These are phyloP conservation scores for Conus betulinus DNA, from an alignment of 1,140 invertebrate genomes.

Conservation along the genomic window DNA sequence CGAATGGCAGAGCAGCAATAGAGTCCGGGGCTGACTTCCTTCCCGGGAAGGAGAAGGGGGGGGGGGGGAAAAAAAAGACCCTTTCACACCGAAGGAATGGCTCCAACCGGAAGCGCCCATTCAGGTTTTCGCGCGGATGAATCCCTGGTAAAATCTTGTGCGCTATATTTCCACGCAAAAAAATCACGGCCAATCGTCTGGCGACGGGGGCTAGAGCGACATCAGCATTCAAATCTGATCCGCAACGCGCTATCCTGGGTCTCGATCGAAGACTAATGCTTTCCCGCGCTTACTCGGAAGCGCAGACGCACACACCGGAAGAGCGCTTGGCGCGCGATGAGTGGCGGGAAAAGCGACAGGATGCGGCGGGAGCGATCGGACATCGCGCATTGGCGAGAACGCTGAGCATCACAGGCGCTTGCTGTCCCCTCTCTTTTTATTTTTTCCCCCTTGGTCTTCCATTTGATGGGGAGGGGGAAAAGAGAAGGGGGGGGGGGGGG, in stretches of 20 bases:
- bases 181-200: slow-evolving; percentile 18
- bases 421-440: background rate
- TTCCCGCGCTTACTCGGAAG: slow-evolving; percentile 39
- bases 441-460: background rate
- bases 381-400: slow-evolving; percentile 28
- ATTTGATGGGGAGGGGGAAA: background rate
- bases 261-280: slow-evolving; percentile 25
- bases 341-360: slow-evolving; percentile 35
- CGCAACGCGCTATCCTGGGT: background rate
- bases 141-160: slow-evolving; percentile 17
- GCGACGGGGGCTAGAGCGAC: background rate
- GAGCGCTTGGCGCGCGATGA: slow-evolving; percentile 28
- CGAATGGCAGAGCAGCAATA: slow-evolving; percentile 36
- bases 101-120: slow-evolving; percentile 1
- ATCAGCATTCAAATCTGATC: background rate
- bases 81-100: slow-evolving; percentile 25
- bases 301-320: slow-evolving; percentile 39
- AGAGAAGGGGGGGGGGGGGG: background rate
- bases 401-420: background rate
- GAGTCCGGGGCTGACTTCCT: slow-evolving; percentile 33
- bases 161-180: slow-evolving; percentile 11
- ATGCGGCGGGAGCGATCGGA: slow-evolving; percentile 32
- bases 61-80: slow-evolving; percentile 17
- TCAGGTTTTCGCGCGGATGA: slow-evolving; percentile 27
- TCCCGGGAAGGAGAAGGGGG: background rate